These are phyloP conservation scores for Aix galericulata DNA, from an alignment of 2,113 vertebrate species.

Conservation along the genomic window DNA sequence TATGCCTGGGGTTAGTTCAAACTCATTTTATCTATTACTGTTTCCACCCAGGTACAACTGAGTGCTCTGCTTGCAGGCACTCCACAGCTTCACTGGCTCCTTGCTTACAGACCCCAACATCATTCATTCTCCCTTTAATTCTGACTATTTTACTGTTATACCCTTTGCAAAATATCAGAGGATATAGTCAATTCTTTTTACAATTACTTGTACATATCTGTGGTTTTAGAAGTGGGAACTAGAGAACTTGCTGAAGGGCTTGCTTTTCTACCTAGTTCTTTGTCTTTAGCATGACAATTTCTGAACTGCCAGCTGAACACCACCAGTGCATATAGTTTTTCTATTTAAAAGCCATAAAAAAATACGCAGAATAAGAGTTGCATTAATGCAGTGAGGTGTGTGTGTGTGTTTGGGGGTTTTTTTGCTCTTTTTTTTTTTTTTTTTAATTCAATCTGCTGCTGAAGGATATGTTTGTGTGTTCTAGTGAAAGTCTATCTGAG, in stretches of 20 bases:
- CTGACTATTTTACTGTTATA: neutral
- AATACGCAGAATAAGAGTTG: neutral
- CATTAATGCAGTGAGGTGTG: neutral
- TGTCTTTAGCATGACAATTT: neutral
- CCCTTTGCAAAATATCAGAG: neutral
- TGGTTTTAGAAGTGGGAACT: neutral
- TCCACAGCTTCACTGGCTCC: neutral
- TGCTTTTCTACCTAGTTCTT: neutral
- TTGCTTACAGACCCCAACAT: neutral
- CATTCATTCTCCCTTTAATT: neutral
- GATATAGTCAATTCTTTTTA: neutral
- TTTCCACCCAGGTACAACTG: neutral
- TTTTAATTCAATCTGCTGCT: neutral
- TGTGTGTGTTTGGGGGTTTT: neutral
- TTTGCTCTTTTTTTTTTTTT: neutral
- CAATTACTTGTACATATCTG: neutral
- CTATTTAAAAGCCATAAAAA: neutral
- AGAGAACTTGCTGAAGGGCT: neutral
- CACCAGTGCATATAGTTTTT: neutral
- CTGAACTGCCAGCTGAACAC: neutral
- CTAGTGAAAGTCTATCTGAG: neutral
- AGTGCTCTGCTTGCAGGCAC: neutral
- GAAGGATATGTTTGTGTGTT: neutral
- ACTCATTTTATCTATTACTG: neutral
- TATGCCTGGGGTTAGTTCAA: neutral